Base-by-base conservation (phyloP, 2,888 invertebrate genomes). In the Agonopterix heracliana region DNA sequence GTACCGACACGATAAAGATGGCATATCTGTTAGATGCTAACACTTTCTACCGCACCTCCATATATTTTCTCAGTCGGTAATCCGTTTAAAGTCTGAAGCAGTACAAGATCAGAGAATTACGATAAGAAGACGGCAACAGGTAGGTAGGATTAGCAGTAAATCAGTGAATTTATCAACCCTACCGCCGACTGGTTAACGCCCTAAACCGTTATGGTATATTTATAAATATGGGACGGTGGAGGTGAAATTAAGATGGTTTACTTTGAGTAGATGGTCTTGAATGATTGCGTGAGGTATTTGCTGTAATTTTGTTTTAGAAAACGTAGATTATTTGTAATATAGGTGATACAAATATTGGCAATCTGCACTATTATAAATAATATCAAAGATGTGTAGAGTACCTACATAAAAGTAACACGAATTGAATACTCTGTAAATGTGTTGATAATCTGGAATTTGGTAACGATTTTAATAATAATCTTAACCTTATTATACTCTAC, bases 61-160 rank as follows among this genome's bases (percentile, higher is more conserved):
- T 36, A 41, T 12, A 44, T 44, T 44, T 44, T 44, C 46, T 26
- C 45, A 10, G 43, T 9, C 46, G 12, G 48, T 41, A 47, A 50
- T 50, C 50, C 50, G 47, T 50, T 44, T 50, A 42, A 49, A 53
- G 49, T 46, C 34, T 44, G 45, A 36, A 7, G 41, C n/a, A n/a
- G 12, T n/a, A 17, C n/a, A 43, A 48, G 42, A 51, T 51, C 45
- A 48, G 40, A 44, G 44, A 45, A 48, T 47, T 44, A 46, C 38
- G 50, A 53, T 49, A 51, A 51, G 41, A 44, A 40, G 12, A 26
- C 44, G 41, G 44, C 48, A 46, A 44, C 50, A 46, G 50, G 50
- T 48, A 51, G 51, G 48, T 45, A 48, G 51, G 51, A 51, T 51
- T 51, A 45, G 47, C 45, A 45, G 48, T 51, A 51, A 51, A 48